Conservation (phyloP, 1,140 invertebrate genomes). For the Ceratina australensis region DNA sequence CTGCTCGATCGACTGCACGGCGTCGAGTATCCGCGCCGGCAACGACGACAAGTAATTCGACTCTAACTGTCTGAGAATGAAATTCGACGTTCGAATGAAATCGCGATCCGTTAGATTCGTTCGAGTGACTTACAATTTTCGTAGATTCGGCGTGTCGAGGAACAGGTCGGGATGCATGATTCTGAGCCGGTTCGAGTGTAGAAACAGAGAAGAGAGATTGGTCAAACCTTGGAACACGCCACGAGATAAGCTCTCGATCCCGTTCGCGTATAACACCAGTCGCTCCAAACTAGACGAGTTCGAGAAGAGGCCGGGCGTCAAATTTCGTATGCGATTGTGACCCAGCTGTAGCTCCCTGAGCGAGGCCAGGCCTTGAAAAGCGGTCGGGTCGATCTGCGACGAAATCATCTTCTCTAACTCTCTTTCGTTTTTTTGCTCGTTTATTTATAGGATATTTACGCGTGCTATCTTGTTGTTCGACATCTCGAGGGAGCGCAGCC, state of each 20-base stretch:
- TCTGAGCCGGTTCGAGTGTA: constrained; percentile 83
- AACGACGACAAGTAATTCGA: constrained; percentile 88
- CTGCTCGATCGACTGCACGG: constrained; percentile 83
- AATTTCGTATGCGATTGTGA: constrained; percentile 80
- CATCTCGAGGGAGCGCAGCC: constrained; percentile 73
- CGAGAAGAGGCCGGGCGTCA: constrained; percentile 79
- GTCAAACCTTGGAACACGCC: constrained; percentile 80
- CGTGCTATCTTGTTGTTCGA: constrained; percentile 80
- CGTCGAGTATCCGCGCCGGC: constrained; percentile 85
- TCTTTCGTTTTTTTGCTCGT: too few species aligned
- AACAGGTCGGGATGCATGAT: constrained; percentile 79
- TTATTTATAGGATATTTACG: constrained; percentile 57
- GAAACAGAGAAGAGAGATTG: constrained; percentile 81
- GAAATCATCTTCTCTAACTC: background rate
- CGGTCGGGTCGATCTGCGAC: constrained; percentile 73
- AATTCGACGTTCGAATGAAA: too few species aligned
- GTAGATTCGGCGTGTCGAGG: constrained; percentile 70
- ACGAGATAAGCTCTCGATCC: constrained; percentile 79
- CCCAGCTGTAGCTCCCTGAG: constrained; percentile 82
- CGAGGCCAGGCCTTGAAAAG: constrained; percentile 79
- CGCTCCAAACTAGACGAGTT: constrained; percentile 76
- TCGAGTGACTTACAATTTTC: constrained; percentile 68
- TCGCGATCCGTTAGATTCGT: too few species aligned
- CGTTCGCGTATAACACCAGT: constrained; percentile 83
- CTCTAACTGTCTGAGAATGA: constrained; percentile 86